Evolutionary conservation across 2,113 vertebrate genomes (phyloP).

Genomic region (Myocastor coypus): DNA sequence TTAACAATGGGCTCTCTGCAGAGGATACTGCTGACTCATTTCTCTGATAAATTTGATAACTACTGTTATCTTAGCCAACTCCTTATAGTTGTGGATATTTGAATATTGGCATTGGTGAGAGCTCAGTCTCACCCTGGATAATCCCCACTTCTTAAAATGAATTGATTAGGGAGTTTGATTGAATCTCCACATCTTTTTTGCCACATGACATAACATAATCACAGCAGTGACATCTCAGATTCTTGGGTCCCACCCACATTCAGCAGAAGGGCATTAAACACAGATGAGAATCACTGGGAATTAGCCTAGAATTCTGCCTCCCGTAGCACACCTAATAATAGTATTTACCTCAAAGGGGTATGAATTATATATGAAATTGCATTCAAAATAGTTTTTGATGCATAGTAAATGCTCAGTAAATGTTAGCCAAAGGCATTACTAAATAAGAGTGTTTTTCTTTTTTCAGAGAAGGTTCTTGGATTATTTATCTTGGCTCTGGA

Average conservation of each 20-base stretch:
- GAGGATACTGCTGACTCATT: neutral
- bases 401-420: conserved; percentile 41
- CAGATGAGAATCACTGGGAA: neutral
- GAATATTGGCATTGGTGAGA: neutral
- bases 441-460: neutral
- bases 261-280: neutral
- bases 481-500: conserved; percentile 54
- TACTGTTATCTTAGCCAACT: neutral
- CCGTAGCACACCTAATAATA: neutral
- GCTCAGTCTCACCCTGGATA: neutral
- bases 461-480: conserved; percentile 32
- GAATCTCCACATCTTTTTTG: neutral
- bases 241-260: neutral
- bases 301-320: neutral
- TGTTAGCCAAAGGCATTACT: conserved; percentile 17
- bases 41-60: too few species aligned
- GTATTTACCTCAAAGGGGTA: neutral
- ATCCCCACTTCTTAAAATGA: neutral
- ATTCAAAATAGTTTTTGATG: conserved; percentile 6
- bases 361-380: neutral
- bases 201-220: neutral
- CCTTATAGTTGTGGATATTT: neutral
- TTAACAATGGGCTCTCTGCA: neutral
- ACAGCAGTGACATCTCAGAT: neutral
- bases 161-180: neutral